Percentiles rank a stretch among this genome's conserved stretches.
Evolutionary conservation across 37 sponge, comb jelly and placozoan genomes (phyloP).

Genomic region (Cladorhizidae sp.): DNA sequence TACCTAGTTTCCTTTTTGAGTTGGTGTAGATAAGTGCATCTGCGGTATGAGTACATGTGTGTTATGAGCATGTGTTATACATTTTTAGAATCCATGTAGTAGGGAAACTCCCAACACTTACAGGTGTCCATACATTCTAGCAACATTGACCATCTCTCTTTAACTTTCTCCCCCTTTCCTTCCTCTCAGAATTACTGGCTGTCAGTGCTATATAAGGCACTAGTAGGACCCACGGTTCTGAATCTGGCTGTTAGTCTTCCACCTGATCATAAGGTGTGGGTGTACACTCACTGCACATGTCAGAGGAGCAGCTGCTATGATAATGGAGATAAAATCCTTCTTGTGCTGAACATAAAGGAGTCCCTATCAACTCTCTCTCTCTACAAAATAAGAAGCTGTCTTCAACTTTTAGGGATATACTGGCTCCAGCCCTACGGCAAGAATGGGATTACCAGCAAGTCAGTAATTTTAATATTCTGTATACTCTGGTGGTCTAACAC

Average conservation of each 20-base stretch:
- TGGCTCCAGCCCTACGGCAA: conserved; percentile 27
- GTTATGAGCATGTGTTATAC: too few species aligned
- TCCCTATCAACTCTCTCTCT: neutral
- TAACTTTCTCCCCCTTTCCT: too few species aligned
- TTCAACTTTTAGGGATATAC: conserved; percentile 20
- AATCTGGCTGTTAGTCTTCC: neutral
- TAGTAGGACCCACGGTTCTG: conserved; percentile 47
- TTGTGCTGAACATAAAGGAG: conserved; percentile 22
- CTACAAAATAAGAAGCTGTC: conserved; percentile 9
- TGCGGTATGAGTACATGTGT: too few species aligned
- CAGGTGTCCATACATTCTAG: too few species aligned
- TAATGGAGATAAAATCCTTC: conserved; percentile 21
- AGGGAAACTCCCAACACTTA: too few species aligned
- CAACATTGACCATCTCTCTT: too few species aligned
- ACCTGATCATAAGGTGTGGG: conserved; percentile 25
- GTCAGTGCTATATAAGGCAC: conserved; percentile 52
- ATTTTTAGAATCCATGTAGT: too few species aligned
- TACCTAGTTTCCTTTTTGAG: too few species aligned
- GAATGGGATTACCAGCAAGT: conserved; percentile 9
- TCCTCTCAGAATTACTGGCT: conserved; percentile 52
- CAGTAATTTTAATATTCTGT: too few species aligned
- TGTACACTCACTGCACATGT: conserved; percentile 54
- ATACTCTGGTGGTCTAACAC: too few species aligned
- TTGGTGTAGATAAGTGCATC: too few species aligned
- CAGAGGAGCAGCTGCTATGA: neutral